Evolutionary conservation across 1,140 invertebrate genomes (phyloP).

Genomic region (Microplitis mediator): DNA sequence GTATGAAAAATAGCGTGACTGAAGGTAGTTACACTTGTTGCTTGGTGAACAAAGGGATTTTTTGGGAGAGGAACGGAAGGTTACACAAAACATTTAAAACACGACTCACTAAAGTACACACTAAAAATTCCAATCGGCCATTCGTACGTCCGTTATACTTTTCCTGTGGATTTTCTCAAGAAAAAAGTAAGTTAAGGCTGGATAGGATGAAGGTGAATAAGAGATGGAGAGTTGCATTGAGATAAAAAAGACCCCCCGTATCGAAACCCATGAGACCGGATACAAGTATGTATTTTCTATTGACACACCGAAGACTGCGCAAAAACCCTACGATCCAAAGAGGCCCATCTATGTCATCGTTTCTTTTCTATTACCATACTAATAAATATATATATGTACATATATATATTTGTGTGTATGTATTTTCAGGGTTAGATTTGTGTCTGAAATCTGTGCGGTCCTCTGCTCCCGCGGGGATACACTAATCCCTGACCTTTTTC

Average conservation of each 20-base stretch:
- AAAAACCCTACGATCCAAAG: neutral
- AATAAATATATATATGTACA: neutral
- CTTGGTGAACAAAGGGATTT: slow-evolving; percentile 12
- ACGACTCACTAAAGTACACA: neutral
- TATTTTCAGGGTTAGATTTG: slow-evolving; percentile 13
- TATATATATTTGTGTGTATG: neutral
- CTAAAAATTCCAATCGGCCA: no score
- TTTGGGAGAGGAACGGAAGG: neutral
- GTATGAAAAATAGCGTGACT: slow-evolving; percentile 27
- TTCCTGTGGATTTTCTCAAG: no score
- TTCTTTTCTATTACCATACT: no score
- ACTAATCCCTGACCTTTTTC: slow-evolving; percentile 46
- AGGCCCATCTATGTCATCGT: slow-evolving; percentile 3
- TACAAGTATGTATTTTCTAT: slow-evolving; percentile 39
- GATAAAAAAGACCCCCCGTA: slow-evolving; percentile 26
- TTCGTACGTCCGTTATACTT: no score
- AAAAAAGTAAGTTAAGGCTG: no score
- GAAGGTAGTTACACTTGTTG: slow-evolving; percentile 44
- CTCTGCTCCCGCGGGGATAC: slow-evolving; percentile 29
- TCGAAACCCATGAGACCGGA: slow-evolving; percentile 33
- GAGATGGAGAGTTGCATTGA: neutral
- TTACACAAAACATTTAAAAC: neutral
- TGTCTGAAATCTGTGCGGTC: slow-evolving; percentile 27
- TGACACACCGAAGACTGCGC: slow-evolving; percentile 35
- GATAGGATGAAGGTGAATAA: slow-evolving; percentile 21